Evolutionary conservation across 2,113 vertebrate genomes (phyloP), one percentile per base, ranked within the genome.

Genomic region (Megaceryle torquata): DNA sequence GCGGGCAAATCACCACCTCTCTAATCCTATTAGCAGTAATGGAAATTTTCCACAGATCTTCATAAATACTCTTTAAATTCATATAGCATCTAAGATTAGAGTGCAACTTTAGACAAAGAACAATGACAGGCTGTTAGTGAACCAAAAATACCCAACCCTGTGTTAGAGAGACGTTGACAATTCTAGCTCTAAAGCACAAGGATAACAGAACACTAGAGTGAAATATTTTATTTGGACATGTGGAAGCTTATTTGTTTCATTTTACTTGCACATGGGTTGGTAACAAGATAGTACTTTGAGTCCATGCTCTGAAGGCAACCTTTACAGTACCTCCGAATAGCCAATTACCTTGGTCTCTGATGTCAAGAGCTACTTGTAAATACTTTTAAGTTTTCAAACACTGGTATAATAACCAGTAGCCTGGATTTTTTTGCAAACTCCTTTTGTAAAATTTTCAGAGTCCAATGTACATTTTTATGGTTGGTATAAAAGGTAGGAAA

Each of bases 121-220:
- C 31, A 37, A 9, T 0, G 2, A 11, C 16, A 68, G 64, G 22
- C 35, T 60, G 9, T 39, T 5, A 20, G 22, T 2, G 0, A 0
- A 61, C 25, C 17, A 56, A 53, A 83, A 76, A 64, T 35, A 26
- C 20, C 26, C 29, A 72, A 19, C 9, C 9, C 10, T 26, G 9
- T 54, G 14, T 48, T 57, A 57, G 39, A 72, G 18, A 60, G 53
- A 9, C 4, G 1, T n/a, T 71, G 46, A 6, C 33, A 29, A 22
- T 31, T 31, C 29, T 15, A 75, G 7, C 44, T 81, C 63, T 39
- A 89, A 51, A 69, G 74, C 20, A 69, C 21, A 82, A 21, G 37
- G 19, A 14, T 13, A 41, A 25, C 13, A 76, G 29, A 57, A 31
- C 28, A 50, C 2, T 24, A 64, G 20, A 60, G 7, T 10, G 56